These are phyloP conservation scores for Dorcus hopei DNA, from an alignment of 2,888 invertebrate genomes.

Conservation along the genomic window DNA sequence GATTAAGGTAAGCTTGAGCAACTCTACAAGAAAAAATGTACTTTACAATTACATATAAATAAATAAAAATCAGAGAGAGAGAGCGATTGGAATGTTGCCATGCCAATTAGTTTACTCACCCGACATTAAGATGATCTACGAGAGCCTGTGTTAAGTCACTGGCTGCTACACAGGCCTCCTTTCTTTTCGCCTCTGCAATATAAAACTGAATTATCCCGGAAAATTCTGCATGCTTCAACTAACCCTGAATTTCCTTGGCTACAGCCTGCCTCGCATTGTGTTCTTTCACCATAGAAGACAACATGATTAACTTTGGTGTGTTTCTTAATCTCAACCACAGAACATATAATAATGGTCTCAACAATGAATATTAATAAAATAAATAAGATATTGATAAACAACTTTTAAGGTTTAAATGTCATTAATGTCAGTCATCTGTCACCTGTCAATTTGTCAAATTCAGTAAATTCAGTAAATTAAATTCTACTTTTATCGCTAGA, in stretches of 20 bases:
- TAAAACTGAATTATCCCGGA: conserved; percentile 15
- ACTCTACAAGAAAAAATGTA: conserved; percentile 59
- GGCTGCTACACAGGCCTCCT: conserved; percentile 90
- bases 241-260: conserved; percentile 81
- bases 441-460: too few species aligned
- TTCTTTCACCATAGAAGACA: conserved; percentile 82
- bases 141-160: conserved; percentile 89
- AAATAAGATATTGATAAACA: not conserved
- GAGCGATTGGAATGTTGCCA: not conserved
- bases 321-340: not conserved
- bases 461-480: too few species aligned
- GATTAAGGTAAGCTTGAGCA: conserved; percentile 97
- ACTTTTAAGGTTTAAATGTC: too few species aligned
- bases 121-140: conserved; percentile 96
- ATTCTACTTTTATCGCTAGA: too few species aligned
- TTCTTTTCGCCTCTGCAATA: conserved; percentile 79
- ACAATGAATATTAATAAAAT: not conserved
- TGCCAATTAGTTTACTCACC: conserved; percentile 59
- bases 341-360: not conserved
- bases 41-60: conserved; percentile 20
- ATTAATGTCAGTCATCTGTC: too few species aligned
- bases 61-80: not conserved
- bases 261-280: conserved; percentile 77
- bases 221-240: not conserved
- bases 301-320: conserved; percentile 54